phyloP scores from a whole-genome alignment of 2,113 vertebrate genomes.

The Cynopterus brachyotis region DNA sequence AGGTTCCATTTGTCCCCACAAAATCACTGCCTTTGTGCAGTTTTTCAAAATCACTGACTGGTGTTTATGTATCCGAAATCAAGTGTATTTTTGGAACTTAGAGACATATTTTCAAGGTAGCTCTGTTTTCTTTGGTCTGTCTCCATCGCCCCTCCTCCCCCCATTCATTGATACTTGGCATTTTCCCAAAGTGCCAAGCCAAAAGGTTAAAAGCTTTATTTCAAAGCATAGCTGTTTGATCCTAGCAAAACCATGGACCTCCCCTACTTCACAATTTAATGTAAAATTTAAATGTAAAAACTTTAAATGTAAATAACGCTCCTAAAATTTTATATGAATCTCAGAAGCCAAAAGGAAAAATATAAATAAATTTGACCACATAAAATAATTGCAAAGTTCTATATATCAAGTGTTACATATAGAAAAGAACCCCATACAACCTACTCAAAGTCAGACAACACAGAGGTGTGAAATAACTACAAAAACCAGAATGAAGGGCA shows the following conservation, averaged over 20 bases:
- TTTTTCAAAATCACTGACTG: background rate
- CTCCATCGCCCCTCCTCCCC: accelerated
- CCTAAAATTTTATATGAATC: background rate
- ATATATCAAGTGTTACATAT: background rate
- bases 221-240: background rate
- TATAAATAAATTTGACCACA: background rate
- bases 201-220: background rate
- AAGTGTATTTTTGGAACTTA: background rate
- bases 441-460: background rate
- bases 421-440: background rate
- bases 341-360: background rate
- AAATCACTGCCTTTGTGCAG: background rate
- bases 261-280: background rate
- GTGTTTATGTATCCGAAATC: background rate
- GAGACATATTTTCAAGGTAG: background rate
- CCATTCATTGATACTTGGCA: background rate
- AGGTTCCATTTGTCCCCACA: background rate
- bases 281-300: background rate
- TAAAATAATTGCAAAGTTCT: background rate
- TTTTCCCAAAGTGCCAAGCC: background rate
- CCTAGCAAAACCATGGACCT: background rate
- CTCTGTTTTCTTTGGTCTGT: background rate
- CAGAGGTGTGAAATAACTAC: background rate
- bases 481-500: background rate
- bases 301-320: no score